Evolutionary conservation across 1,140 invertebrate species (phyloP).

Genomic region (Paralvinella palmiformis): DNA sequence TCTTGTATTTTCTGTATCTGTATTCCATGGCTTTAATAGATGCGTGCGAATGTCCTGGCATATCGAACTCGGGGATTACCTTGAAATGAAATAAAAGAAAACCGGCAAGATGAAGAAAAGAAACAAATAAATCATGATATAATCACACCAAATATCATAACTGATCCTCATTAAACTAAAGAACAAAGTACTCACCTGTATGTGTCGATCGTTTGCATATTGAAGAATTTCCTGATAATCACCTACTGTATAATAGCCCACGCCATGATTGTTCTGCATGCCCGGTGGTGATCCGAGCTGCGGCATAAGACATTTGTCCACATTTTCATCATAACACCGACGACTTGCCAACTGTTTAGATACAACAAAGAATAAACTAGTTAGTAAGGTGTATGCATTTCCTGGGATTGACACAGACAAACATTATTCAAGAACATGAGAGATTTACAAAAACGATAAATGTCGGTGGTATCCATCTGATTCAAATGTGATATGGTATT

Average conservation of each 20-base stretch:
- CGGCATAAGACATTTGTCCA: constrained; percentile 30
- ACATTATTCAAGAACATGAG: no score
- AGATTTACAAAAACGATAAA: no score
- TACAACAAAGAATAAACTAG: no score
- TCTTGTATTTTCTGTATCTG: constrained; percentile 8
- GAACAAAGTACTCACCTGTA: background rate
- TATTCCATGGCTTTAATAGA: constrained; percentile 28
- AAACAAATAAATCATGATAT: no score
- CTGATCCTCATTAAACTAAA: no score
- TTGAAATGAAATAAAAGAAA: constrained; percentile 15
- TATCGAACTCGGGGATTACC: constrained; percentile 44
- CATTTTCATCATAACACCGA: constrained; percentile 35
- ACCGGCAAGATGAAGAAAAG: no score
- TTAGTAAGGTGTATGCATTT: no score
- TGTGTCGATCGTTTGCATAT: constrained; percentile 30
- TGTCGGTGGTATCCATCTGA: no score
- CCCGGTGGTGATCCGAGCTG: constrained; percentile 39
- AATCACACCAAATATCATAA: background rate
- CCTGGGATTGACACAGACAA: no score
- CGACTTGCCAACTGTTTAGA: constrained; percentile 31
- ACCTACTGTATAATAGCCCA: constrained; percentile 34
- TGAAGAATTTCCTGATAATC: constrained; percentile 37
- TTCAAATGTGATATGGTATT: no score
- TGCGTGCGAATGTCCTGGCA: constrained; percentile 40
- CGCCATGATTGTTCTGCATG: constrained; percentile 20